Conservation (phyloP, 2,888 invertebrate genomes). For the Syrphus vitripennis region DNA sequence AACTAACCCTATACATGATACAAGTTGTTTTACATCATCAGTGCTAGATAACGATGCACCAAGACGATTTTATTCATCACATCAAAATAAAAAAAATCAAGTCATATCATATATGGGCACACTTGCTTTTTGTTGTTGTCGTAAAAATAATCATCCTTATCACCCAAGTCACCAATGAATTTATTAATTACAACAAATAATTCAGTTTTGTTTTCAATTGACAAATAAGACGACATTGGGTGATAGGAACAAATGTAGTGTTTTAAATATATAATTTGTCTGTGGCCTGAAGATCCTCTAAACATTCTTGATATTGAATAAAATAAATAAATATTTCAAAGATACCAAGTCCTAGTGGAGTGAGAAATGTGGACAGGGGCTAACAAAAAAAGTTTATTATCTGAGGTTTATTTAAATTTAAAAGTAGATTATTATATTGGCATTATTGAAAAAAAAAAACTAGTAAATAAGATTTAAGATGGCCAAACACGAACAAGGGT, state of each 20-base stretch:
- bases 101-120: neutral
- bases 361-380: no score
- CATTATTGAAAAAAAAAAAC: no score
- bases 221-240: neutral
- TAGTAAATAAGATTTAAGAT: no score
- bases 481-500: no score
- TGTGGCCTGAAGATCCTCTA: no score
- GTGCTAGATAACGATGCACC: neutral
- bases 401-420: no score
- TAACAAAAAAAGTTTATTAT: no score
- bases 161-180: neutral
- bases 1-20: neutral
- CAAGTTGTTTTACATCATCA: neutral
- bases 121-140: neutral
- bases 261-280: neutral
- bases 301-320: no score
- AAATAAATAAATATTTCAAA: no score
- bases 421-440: no score
- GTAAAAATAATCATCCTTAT: neutral
- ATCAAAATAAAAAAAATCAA: neutral
- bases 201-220: neutral
- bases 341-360: no score
- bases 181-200: neutral
- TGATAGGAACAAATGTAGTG: neutral
- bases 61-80: neutral